Evolutionary conservation across 30 jellyfish, hydroid and myxozoan genomes (phyloP), one percentile per base, ranked within the genome.

Genomic region (Turritopsis rubra): DNA sequence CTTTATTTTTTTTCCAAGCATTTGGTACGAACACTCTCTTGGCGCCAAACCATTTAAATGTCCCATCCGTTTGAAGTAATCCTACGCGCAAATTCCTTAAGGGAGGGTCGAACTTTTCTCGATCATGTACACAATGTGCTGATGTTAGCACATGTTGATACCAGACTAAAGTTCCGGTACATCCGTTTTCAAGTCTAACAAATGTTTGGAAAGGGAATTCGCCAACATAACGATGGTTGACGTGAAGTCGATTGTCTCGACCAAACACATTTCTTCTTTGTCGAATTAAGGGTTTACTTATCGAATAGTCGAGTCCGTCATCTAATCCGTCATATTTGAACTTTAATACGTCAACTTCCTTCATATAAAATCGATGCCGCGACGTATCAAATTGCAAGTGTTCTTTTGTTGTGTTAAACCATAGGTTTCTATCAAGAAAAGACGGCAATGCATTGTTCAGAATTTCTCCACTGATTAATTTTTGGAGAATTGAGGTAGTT

Each of bases 101-200:
- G 23, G 95, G 95, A 5, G 95, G 95, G 8, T 78, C 41, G 31
- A 82, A 84, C 28, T 86, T 76, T 19, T 41, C 82, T 1, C 95
- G 95, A 31, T 91, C 87, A 85, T 91, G 98, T 8, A 91, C 82
- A 78, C 98, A 91, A 41, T 91, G 98, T 8, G 98, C 98, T 8
- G 98, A 52, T 1, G 98, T 91, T 52, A 91, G 75, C 27, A 91
- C 96, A 68, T 91, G 96, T 60, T 82, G 94, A 79, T 91, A 60
- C 98, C 98, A 91, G 60, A 91, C 86, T 52, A 91, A 52, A 16
- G 98, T 91, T 21, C 98, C 98, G 9, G 98, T 74, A 85, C 98
- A 91, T 18, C 96, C 96, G n/a, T 75, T 54, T 1, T 85, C 89
- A 21, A 91, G 86, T 3, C 92, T 81, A 27, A 91, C 96, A 25